Evolutionary conservation across 2,888 invertebrate species (phyloP).

Genomic region (Exephanes ischioxanthus): DNA sequence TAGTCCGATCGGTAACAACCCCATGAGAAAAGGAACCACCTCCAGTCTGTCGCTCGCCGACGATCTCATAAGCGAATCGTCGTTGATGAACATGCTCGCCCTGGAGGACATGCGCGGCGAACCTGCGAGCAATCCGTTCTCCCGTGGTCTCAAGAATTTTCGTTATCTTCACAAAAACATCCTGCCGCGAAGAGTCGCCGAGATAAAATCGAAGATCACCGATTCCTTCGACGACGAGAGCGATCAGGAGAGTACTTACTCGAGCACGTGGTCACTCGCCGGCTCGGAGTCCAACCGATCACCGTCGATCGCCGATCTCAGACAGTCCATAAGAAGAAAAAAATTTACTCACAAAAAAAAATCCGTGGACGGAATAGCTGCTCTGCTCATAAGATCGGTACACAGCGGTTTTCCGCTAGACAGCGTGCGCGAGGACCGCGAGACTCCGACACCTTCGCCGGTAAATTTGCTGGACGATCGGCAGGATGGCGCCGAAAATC

Average conservation of each 20-base stretch:
- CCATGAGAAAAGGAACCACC: slow-evolving; percentile 59
- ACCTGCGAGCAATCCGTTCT: slow-evolving; percentile 85
- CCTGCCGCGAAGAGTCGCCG: slow-evolving; percentile 88
- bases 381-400: slow-evolving; percentile 89
- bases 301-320: slow-evolving; percentile 73
- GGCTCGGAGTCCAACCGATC: slow-evolving; percentile 76
- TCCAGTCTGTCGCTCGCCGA: slow-evolving; percentile 77
- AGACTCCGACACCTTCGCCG: slow-evolving; percentile 77
- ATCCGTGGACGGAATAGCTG: slow-evolving; percentile 88
- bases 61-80: slow-evolving; percentile 84
- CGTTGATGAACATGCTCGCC: slow-evolving; percentile 83
- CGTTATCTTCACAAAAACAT: slow-evolving; percentile 88
- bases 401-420: slow-evolving; percentile 79
- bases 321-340: slow-evolving; percentile 72
- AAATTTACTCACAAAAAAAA: slow-evolving; percentile 80
- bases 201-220: slow-evolving; percentile 85
- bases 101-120: slow-evolving; percentile 88
- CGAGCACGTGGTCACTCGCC: slow-evolving; percentile 75
- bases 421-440: slow-evolving; percentile 80
- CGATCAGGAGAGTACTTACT: slow-evolving; percentile 81
- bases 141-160: slow-evolving; percentile 88
- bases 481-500: slow-evolving; percentile 59
- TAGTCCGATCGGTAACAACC: neutral
- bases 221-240: slow-evolving; percentile 86
- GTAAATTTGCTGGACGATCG: slow-evolving; percentile 74